Percentiles rank a stretch among this genome's conserved stretches.
phyloP scores from a whole-genome alignment of 37 sponge, comb jelly and placozoan genomes.

The Spongia lamella region DNA sequence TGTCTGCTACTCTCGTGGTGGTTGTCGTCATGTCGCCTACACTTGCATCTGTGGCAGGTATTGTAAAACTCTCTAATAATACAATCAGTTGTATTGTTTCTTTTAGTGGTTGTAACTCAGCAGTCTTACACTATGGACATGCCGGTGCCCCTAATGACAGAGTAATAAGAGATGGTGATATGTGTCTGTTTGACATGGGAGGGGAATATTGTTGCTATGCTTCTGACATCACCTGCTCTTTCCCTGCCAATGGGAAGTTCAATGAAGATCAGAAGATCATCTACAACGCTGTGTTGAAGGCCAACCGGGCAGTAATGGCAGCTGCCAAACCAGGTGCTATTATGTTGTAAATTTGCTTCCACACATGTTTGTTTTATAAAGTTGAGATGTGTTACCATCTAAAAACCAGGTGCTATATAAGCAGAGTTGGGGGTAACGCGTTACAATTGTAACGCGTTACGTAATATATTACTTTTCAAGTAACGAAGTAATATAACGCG shows the following conservation, averaged over 20 bases:
- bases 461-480: too few relatives aligned
- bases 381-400: background rate
- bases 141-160: slow-evolving; percentile 94
- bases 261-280: slow-evolving; percentile 91
- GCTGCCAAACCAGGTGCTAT: slow-evolving; percentile 78
- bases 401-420: too few relatives aligned
- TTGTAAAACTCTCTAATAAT: background rate
- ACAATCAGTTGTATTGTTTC: background rate
- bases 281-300: slow-evolving; percentile 95
- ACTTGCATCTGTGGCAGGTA: slow-evolving; percentile 94
- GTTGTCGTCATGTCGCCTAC: slow-evolving; percentile 89
- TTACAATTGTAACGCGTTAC: too few relatives aligned
- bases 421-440: too few relatives aligned
- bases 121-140: slow-evolving; percentile 97
- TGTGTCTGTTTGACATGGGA: slow-evolving; percentile 99
- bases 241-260: slow-evolving; percentile 96
- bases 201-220: slow-evolving; percentile 96
- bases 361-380: background rate
- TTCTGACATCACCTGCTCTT: slow-evolving; percentile 97
- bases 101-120: slow-evolving; percentile 85
- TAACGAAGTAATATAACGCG: too few relatives aligned
- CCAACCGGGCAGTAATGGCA: slow-evolving; percentile 89
- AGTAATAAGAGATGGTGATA: slow-evolving; percentile 82
- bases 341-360: background rate
- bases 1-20: slow-evolving; percentile 84